phyloP scores from a whole-genome alignment of 2,113 vertebrate genomes.

The Ifrita kowaldi region DNA sequence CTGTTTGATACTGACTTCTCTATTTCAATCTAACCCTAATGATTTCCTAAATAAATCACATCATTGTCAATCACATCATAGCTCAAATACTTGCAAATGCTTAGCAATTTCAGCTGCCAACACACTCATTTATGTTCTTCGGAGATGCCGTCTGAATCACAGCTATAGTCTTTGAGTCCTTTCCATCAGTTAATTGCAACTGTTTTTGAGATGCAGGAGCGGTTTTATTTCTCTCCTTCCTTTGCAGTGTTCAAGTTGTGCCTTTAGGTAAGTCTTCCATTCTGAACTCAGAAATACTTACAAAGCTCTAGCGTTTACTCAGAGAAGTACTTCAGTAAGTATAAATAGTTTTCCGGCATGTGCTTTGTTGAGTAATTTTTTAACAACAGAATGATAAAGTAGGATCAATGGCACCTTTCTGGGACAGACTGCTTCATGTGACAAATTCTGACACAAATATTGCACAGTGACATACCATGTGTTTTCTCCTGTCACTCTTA shows the following conservation, averaged over 20 bases:
- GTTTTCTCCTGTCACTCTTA: not conserved
- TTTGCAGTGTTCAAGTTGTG: not conserved
- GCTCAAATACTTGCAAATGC: conserved; percentile 27
- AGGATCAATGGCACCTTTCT: not conserved
- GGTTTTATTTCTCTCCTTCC: conserved; percentile 5
- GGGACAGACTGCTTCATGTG: not conserved
- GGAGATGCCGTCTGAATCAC: conserved; percentile 37
- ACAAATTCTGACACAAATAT: not conserved
- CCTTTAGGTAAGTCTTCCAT: not conserved
- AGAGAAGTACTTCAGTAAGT: not conserved
- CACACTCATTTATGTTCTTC: conserved; percentile 31
- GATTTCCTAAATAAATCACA: conserved; percentile 22
- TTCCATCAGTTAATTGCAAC: conserved; percentile 54
- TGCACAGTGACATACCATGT: not conserved
- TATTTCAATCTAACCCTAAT: conserved; percentile 3
- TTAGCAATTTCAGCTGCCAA: conserved; percentile 48
- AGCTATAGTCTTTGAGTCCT: conserved; percentile 10
- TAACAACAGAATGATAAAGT: not conserved
- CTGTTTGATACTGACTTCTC: not conserved
- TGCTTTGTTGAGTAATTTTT: not conserved
- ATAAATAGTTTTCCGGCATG: not conserved
- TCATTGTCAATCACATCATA: conserved; percentile 1
- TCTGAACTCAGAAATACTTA: not conserved
- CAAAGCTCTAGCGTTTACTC: not conserved
- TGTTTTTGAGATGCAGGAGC: not conserved